Evolutionary conservation across 2,888 invertebrate genomes (phyloP).

Genomic region (Leptopilina syphax): DNA sequence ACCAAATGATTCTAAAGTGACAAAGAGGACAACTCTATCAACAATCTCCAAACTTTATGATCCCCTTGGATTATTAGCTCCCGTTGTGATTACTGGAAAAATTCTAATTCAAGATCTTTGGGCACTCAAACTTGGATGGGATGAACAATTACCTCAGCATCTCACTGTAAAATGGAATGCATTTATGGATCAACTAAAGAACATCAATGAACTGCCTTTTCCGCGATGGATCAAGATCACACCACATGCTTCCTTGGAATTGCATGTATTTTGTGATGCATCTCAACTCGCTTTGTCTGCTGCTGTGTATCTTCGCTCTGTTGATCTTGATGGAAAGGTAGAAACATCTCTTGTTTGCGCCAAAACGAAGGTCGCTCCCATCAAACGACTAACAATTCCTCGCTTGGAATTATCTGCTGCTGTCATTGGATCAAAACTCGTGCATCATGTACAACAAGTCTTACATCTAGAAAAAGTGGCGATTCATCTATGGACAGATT

Average conservation of each 20-base stretch:
- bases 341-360: neutral
- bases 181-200: too few relatives aligned
- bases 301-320: constrained; percentile 17
- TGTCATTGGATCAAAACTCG: neutral
- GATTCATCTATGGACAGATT: neutral
- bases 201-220: neutral
- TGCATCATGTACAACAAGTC: neutral
- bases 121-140: neutral
- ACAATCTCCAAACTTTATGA: neutral
- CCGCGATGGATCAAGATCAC: constrained; percentile 38
- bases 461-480: neutral
- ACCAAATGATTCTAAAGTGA: neutral
- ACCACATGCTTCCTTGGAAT: constrained; percentile 1
- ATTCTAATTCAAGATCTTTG: constrained; percentile 11
- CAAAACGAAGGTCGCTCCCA: constrained; percentile 4
- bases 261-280: constrained; percentile 44
- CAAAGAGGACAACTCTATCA: neutral
- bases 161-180: too few relatives aligned
- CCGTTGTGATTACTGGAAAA: neutral
- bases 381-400: neutral
- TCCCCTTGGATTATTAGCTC: neutral
- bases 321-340: neutral
- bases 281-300: constrained; percentile 40
- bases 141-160: too few relatives aligned
- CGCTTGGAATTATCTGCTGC: neutral